Base-by-base conservation (phyloP, 2,113 vertebrate species). In the Nerophis lumbriciformis region DNA sequence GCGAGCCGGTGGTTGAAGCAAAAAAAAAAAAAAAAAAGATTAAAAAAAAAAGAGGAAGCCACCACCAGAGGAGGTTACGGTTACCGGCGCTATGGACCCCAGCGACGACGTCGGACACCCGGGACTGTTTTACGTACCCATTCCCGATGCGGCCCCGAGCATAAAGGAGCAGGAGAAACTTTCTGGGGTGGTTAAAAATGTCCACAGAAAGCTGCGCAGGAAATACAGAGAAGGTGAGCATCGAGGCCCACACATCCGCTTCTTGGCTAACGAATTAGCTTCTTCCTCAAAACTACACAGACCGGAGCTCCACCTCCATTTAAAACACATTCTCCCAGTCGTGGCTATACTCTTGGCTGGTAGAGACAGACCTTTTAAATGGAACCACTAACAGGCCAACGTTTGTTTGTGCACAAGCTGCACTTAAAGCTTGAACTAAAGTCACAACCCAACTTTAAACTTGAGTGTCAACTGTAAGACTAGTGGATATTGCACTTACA, bases 171-270 rank as follows among this genome's bases (percentile, higher is more conserved):
- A 98, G 83, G 94, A 96, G 86, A 95, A 95, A 85, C 90, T 98
- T 76, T 97, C 95, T 0, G 95, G 95, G 51, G 92, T 97, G 60
- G 95, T 97, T 45, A 98, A 97, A 83, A 94, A 91, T 85, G 94
- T 98, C 58, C 95, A 97, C 86, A 90, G 94, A 84, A 92, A 94
- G 84, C 94, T 97, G 85, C 94, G 95, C 80, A 95, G 91, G 89
- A 97, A 97, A 90, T 97, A 97, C 85, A 90, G 93, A 75, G 94
- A 98, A 92, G 95, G 95, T 98, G 89, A 92, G 82, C 59, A 56
- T 1, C 28, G 28, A 28, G 67, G 59, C 55, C 49, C 59, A 0
- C 16, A 16, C 76, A 82, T 71, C 68, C 76, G 21, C 44, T 14
- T 48, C 42, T 47, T 48, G 12, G 19, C 19, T 6, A 60, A 48